Conservation (phyloP, 2,797 vertebrate species). For the Emydoidea blandingii region DNA sequence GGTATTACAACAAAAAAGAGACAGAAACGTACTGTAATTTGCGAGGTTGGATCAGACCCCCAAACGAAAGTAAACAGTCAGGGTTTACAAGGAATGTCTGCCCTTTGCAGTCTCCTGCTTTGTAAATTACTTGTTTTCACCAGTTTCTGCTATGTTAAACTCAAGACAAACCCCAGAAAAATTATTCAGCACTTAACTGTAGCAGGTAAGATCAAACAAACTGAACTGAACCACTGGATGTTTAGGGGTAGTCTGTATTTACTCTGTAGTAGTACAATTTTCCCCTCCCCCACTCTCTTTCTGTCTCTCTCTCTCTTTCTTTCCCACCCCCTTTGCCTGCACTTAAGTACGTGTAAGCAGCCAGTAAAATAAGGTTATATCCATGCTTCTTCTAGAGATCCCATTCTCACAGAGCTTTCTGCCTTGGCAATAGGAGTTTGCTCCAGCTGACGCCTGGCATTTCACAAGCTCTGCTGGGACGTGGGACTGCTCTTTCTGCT, state of each 20-base stretch:
- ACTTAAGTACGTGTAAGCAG: not conserved
- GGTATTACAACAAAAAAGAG: not conserved
- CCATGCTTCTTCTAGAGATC: not conserved
- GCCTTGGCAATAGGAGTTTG: not conserved
- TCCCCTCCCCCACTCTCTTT: not conserved
- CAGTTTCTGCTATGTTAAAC: not conserved
- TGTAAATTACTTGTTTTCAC: conserved; percentile 28
- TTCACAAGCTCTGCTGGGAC: not conserved
- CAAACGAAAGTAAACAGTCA: not conserved
- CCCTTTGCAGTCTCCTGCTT: not conserved
- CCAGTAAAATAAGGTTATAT: not conserved
- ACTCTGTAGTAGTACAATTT: not conserved
- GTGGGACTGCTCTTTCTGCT: not conserved
- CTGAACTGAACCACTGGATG: not conserved
- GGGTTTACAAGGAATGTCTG: not conserved
- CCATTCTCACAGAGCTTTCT: not conserved
- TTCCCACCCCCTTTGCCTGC: not conserved
- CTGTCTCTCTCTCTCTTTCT: not conserved
- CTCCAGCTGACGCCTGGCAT: not conserved
- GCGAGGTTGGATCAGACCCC: not conserved
- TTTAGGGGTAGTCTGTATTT: not conserved
- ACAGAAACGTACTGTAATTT: not conserved
- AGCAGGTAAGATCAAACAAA: conserved; percentile 5
- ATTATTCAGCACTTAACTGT: not conserved
- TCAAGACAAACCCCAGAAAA: not conserved